A percentile compares a stretch with the other conserved stretches of the same genome.
Evolutionary conservation across 2,888 invertebrate species (phyloP).

Genomic region (Drosophila lacicola): DNA sequence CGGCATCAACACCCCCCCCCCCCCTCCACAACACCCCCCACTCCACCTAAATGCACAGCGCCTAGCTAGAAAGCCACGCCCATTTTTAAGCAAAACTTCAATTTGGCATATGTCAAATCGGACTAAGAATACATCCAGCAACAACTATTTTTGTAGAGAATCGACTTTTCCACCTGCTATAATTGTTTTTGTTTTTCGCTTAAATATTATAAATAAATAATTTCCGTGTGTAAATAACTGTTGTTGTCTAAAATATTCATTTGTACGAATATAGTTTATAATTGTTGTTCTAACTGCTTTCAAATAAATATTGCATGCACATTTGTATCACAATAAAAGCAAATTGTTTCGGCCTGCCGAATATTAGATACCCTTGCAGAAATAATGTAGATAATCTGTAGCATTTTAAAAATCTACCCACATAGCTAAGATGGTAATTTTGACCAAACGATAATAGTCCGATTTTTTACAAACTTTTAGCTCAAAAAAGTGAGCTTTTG

Average conservation of each 20-base stretch:
- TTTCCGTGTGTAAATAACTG: background rate
- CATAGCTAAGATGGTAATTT: background rate
- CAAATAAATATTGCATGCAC: slow-evolving; percentile 16
- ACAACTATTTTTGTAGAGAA: background rate
- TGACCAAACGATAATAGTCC: background rate
- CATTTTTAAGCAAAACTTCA: background rate
- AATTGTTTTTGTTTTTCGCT: background rate
- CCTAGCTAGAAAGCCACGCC: slow-evolving; percentile 22
- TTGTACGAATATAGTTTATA: slow-evolving; percentile 3
- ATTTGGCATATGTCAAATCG: background rate
- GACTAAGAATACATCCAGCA: background rate
- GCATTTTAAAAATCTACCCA: background rate
- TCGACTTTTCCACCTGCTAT: background rate
- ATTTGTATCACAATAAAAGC: background rate
- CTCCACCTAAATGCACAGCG: slow-evolving; percentile 33
- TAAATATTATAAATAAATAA: background rate
- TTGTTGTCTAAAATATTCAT: background rate
- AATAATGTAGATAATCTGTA: background rate
- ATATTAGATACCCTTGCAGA: background rate
- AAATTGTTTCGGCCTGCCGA: background rate
- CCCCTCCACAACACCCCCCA: background rate
- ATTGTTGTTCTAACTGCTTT: slow-evolving; percentile 7
- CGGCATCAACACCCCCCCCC: slow-evolving; percentile 4
- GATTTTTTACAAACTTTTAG: too few species aligned
- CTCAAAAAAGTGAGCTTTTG: too few species aligned